Evolutionary conservation across 1,140 invertebrate species (phyloP), one percentile per base, ranked within the genome.

Genomic region (Delia radicum): DNA sequence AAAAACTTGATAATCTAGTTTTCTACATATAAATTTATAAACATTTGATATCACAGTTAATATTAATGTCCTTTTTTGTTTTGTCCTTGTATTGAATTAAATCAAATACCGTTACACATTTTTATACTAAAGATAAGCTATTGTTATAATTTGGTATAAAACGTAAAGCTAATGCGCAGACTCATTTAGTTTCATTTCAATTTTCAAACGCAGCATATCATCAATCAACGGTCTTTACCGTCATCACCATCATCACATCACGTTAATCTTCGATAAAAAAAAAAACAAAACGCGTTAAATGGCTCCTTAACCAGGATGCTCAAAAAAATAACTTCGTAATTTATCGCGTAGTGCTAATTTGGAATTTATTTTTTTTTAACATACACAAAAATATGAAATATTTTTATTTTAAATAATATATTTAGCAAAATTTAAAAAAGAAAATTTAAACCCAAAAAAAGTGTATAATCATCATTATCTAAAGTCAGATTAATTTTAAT

Each of bases 151-250:
- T 28, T 61, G 71, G 80, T 85, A 85, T 85, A 85, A 80, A 85
- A 85, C 31, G 77, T 74, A 62, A 73, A 77, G 74, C 79, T 81
- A 78, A 80, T 85, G 81, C 83, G 83, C 77, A 83, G 82, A 83
- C 80, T 82, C 81, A 83, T 83, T 85, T 83, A 85, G 83, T 85
- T 85, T 85, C 83, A 85, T 85, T 85, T 84, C 83, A 85, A 83
- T 81, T 78, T 79, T 80, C 81, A 82, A 79, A 77, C 79, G 74
- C 76, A 81, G 75, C 83, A 79, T 81, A 83, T 84, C 82, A 81
- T 48, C 80, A 67, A 74, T 63, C 77, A 73, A 72, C 79, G 80
- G 78, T 13, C 13, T 26, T 69, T 46, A n/a, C 7, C 28, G 37
- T 15, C 55, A 1, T 21, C 18, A 7, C 3, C 62, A 65, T 12